phyloP scores from a whole-genome alignment of 2,113 vertebrate genomes.

The Falcunculus frontatus region DNA sequence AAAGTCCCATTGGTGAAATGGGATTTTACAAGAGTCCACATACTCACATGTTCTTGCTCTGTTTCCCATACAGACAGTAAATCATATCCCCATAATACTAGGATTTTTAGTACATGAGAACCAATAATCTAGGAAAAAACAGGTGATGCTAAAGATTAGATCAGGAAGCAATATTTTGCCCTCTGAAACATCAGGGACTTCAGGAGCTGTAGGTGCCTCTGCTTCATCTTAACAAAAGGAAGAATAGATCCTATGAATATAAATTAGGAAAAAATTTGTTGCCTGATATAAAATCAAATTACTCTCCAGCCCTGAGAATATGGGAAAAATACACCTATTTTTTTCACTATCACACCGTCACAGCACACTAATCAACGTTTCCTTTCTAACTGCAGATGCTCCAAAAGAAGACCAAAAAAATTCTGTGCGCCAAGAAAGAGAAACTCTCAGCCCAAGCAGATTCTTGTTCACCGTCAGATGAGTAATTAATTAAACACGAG shows the following conservation, averaged over 20 bases:
- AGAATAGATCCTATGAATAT: background rate
- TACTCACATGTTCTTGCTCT: background rate
- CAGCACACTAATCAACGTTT: background rate
- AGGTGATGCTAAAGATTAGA: background rate
- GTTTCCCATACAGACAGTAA: background rate
- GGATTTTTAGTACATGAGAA: background rate
- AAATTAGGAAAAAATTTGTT: background rate
- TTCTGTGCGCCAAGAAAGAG: background rate
- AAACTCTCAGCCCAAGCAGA: background rate
- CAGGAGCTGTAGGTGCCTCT: background rate
- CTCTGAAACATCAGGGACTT: background rate
- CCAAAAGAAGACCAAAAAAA: background rate
- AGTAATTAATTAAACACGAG: background rate
- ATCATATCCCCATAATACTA: background rate
- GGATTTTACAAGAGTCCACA: background rate
- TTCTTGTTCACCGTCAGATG: background rate
- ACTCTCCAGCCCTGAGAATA: background rate
- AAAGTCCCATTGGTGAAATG: background rate
- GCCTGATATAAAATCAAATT: background rate
- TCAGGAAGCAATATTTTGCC: background rate
- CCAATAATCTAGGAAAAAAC: background rate
- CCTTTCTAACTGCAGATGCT: background rate
- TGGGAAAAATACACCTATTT: background rate
- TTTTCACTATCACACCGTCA: background rate
- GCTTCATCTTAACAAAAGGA: background rate